Percentiles rank a stretch among this genome's conserved stretches.
phyloP scores from a whole-genome alignment of 2,888 invertebrate genomes.

The Marasmarcha lunaedactyla region DNA sequence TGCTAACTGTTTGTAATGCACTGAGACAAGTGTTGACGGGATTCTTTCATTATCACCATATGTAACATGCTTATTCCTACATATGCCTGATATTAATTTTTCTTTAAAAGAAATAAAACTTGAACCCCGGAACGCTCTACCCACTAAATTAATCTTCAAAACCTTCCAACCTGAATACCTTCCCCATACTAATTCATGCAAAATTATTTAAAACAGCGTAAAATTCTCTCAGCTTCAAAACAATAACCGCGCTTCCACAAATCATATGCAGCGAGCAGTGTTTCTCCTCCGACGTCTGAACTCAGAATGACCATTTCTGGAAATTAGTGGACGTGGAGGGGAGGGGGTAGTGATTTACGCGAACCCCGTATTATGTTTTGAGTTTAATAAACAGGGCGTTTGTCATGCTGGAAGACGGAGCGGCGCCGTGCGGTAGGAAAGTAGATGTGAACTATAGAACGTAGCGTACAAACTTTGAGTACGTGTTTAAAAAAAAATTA shows the following conservation, averaged over 20 bases:
- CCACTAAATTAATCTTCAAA: too few relatives aligned
- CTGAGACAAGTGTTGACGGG: too few relatives aligned
- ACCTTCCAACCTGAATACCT: too few relatives aligned
- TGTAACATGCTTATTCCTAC: too few relatives aligned
- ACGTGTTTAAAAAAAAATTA: too few relatives aligned
- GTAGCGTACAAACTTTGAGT: too few relatives aligned
- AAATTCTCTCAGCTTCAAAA: not conserved
- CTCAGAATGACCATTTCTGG: conserved; percentile 57
- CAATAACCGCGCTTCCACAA: not conserved
- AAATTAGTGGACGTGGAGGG: conserved; percentile 56
- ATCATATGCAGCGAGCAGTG: conserved; percentile 29
- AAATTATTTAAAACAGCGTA: not conserved
- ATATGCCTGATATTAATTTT: too few relatives aligned
- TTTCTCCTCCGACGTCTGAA: conserved; percentile 32
- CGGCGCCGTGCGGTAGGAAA: conserved; percentile 38
- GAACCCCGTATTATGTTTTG: conserved; percentile 74
- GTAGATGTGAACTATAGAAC: too few relatives aligned
- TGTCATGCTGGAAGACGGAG: conserved; percentile 39
- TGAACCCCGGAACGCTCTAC: too few relatives aligned
- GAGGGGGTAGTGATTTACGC: conserved; percentile 69
- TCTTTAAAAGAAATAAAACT: too few relatives aligned
- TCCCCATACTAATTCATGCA: not conserved
- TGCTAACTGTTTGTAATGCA: too few relatives aligned
- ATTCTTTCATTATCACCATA: too few relatives aligned
- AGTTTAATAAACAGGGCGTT: conserved; percentile 73